Evolutionary conservation across 2,888 invertebrate genomes (phyloP), one percentile per base, ranked within the genome.

Genomic region (Ophion slaviceki): DNA sequence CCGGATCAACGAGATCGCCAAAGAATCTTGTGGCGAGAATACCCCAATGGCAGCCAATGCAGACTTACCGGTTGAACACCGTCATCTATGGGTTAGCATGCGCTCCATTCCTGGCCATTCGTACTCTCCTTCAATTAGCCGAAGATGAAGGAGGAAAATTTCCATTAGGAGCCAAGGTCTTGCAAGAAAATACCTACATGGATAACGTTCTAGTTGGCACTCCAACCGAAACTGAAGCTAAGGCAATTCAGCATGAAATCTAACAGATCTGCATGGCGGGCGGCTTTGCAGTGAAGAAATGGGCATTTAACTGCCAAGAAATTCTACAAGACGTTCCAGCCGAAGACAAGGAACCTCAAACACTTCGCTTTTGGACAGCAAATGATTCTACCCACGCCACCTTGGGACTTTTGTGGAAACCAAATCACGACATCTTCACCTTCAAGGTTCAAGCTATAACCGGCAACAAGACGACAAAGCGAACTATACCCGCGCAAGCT

Each of bases 11-110:
- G 88, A 7, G 76, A 89, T 28, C 87, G 89, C 24, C 93, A 92
- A 67, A 71, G 90, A 6, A 92, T 94, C 14, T 64, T 93, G 17
- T 94, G 93, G 93, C 84, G 61, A 20, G 7, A n/a, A 10, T 2
- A 64, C 40, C 8, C 40, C 0, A 3, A n/a, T 3, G n/a, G n/a
- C 40, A 62, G 17, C 17, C 32, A 8, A 4, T 64, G 28, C 7
- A n/a, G 17, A 64, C 17, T 5, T 64, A 40, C n/a, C 64, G 36
- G n/a, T 10, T 76, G 14, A 36, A 28, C 11, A 76, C 76, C 1
- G 1, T 76, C 1, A 76, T 64, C 0, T 64, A 76, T 17, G 76
- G 67, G 7, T 5, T n/a, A 20, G 67, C 45, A 17, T 45, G 40
- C n/a, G 40, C 67, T 6, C 20, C 67, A 10, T 68, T 45, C 20